These are phyloP conservation scores for Paramormyrops kingsleyae DNA, from an alignment of 2,113 vertebrate genomes.

Conservation along the genomic window DNA sequence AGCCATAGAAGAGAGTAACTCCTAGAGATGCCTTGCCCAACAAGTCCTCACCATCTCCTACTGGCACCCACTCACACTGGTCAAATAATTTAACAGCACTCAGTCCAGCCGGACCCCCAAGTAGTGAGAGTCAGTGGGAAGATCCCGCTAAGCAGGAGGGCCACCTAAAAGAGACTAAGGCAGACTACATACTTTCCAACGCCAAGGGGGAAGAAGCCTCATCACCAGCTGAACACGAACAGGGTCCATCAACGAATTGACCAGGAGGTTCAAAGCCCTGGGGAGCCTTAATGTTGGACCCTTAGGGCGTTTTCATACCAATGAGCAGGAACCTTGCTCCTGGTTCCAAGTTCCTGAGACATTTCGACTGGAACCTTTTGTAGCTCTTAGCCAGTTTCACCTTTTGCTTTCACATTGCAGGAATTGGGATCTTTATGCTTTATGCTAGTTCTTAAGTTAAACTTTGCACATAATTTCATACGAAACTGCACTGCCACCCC, in stretches of 20 bases:
- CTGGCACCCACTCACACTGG: too few species aligned
- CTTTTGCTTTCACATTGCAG: not conserved
- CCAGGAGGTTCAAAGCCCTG: too few species aligned
- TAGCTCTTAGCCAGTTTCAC: not conserved
- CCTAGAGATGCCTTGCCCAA: too few species aligned
- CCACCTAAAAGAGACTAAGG: not conserved
- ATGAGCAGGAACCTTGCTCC: not conserved
- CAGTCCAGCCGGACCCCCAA: too few species aligned
- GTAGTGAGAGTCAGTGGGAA: not conserved
- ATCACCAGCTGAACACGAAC: not conserved
- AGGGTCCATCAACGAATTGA: not conserved
- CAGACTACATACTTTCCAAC: not conserved
- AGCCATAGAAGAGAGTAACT: too few species aligned
- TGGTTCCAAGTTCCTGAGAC: not conserved
- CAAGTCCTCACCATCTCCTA: too few species aligned
- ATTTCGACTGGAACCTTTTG: not conserved
- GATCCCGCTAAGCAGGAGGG: not conserved
- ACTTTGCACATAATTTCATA: too few species aligned
- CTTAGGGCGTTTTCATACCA: not conserved
- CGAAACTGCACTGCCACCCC: too few species aligned
- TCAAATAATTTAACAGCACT: too few species aligned
- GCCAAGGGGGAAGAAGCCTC: not conserved
- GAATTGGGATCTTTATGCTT: not conserved
- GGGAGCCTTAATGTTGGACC: not conserved
- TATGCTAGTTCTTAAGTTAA: too few species aligned